Base-by-base conservation (phyloP, 2,113 vertebrate species). In the Odocoileus hemionus region DNA sequence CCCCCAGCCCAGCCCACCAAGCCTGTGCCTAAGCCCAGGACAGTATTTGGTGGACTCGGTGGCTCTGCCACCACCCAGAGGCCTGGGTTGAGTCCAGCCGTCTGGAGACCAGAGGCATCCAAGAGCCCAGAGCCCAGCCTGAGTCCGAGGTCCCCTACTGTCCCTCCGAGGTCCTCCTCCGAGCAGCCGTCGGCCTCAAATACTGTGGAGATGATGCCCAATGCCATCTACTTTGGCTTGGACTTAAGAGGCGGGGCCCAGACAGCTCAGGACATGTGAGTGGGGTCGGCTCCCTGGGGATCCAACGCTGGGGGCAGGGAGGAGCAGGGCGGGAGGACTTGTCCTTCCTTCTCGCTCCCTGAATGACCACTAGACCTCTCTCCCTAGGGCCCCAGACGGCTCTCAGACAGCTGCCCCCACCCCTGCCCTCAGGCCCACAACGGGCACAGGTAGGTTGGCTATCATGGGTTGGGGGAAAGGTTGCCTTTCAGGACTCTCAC, bases 11-110 rank as follows among this genome's bases (percentile, higher is more conserved):
- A 52, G 0, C n/a, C 93, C 21, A 12, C 54, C 39, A 99, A 99
- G 94, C 99, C 99, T 0, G 97, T 99, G 36, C 99, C 99, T 60
- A 99, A 99, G 98, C 99, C 99, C 0, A 99, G 99, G 98, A 99
- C 99, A 0, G 99, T 99, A 43, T 99, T 99, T 89, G 98, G 99
- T 89, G 99, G 99, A 19, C 74, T 91, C 61, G 86, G 91, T 82
- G 80, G 89, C 55, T 82, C 95, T 28, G 10, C 89, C 45, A 58
- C 76, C 39, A 76, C 93, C 39, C 98, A 96, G 95, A 97, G 95
- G 45, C 43, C 96, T 87, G 91, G 54, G 11, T 61, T 0, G 87
- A 98, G 61, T 10, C 19, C 87, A 39, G 55, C 61, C 6, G 23
- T 61, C 45, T 61, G 85, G 3, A 0, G 60, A 1, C 1, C 86